Evolutionary conservation across 2,113 vertebrate species (phyloP).

Genomic region (Thinocorus orbignyianus): DNA sequence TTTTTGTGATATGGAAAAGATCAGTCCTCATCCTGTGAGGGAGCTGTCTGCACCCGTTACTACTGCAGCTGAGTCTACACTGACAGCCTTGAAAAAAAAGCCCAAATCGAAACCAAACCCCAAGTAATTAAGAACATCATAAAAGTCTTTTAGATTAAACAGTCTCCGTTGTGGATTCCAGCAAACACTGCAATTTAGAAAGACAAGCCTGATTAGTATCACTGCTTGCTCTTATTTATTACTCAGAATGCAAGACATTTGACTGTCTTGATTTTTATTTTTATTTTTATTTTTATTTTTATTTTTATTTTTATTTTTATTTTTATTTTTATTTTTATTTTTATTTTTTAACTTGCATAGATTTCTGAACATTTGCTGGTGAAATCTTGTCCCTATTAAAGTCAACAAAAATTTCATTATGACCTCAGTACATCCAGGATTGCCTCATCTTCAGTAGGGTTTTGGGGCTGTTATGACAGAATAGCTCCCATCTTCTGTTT

Average conservation of each 20-base stretch:
- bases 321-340: neutral
- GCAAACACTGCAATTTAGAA: neutral
- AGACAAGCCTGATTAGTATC: neutral
- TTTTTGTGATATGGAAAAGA: neutral
- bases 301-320: neutral
- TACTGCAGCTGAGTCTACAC: neutral
- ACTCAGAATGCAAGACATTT: neutral
- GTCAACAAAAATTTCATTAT: neutral
- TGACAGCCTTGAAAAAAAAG: neutral
- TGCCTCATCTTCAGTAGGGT: neutral
- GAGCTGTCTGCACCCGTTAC: neutral
- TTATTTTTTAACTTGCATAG: neutral
- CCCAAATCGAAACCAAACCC: neutral
- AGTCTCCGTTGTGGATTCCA: neutral
- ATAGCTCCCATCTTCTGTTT: neutral
- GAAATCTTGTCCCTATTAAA: neutral
- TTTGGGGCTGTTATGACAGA: neutral
- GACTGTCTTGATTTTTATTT: neutral
- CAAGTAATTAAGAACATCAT: neutral
- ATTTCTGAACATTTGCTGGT: neutral
- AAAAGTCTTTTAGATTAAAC: neutral
- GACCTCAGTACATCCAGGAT: neutral
- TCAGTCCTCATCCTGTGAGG: neutral
- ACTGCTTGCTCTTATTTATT: neutral
- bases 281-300: neutral